Evolutionary conservation across 1,140 invertebrate genomes (phyloP), one percentile per base, ranked within the genome.

Genomic region (Parapsyche elsis): DNA sequence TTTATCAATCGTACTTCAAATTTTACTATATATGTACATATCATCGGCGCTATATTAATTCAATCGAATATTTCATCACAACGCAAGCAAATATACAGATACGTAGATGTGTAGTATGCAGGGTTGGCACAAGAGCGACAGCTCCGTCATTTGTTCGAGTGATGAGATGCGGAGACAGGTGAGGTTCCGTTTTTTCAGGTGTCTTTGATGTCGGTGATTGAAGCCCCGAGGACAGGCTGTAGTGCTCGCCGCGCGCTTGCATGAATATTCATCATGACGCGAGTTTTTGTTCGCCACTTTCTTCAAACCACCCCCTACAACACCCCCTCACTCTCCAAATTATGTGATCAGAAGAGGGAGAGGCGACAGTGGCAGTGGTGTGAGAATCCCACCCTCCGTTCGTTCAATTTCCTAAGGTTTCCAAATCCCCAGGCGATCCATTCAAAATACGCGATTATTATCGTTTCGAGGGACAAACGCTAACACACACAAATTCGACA

Each of bases 221-320:
- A 38, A 73, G 26, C 24, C 71, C 71, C 64, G 64, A 49, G 71
- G 71, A 73, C 71, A 73, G 45, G 45, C 16, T 73, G 44, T 71
- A 71, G 67, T 26, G 38, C 10, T 38, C 21, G 38, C 12, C 7
- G 21, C 30, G 45, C 71, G 71, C 16, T 24, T 46, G 71, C 16
- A 73, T 73, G 71, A 73, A 73, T 73, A 73, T 73, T 73, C 71
- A 73, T 73, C 45, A 21, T 23, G 19, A 21, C 19, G 71, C 10
- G 71, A 73, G 71, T 73, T 73, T 73, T 73, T 73, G 71, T 73
- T 73, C 71, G 71, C 45, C 71, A 23, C 38, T 73, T 49, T 73
- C 67, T 44, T 71, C 71, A 67, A 26, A 67, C 23, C 5, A 67
- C 24, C 64, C 24, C 64, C 64, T 0, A 2, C 9, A 4, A 1